phyloP scores from a whole-genome alignment of 1,140 invertebrate species.

The Platyscapa corneri region DNA sequence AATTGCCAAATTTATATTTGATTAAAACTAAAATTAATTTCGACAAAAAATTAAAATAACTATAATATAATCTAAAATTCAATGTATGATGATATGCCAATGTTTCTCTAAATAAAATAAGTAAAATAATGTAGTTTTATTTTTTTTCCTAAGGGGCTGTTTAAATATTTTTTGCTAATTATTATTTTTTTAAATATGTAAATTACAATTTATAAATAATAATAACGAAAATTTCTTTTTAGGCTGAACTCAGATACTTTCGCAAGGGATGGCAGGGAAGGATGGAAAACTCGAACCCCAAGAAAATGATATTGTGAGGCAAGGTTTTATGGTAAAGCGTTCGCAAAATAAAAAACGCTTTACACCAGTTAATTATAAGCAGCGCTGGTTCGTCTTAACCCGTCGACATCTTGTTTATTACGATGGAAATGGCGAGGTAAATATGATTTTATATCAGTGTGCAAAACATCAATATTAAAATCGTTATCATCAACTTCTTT shows the following conservation, averaged over 20 bases:
- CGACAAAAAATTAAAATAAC: no score
- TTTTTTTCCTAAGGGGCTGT: no score
- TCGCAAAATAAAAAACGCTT: constrained; percentile 92
- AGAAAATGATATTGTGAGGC: constrained; percentile 65
- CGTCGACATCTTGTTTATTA: constrained; percentile 85
- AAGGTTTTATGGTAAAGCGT: constrained; percentile 88
- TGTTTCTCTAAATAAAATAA: no score
- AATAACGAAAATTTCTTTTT: constrained; percentile 10
- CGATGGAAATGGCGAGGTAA: constrained; percentile 83
- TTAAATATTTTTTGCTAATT: neutral
- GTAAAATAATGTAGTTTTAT: no score
- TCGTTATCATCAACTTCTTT: constrained; percentile 35
- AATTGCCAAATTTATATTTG: no score
- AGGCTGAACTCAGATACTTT: constrained; percentile 47
- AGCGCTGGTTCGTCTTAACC: constrained; percentile 88
- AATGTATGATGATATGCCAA: no score
- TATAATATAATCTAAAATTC: no score
- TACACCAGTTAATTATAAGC: constrained; percentile 88
- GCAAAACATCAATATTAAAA: constrained; percentile 26
- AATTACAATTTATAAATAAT: neutral
- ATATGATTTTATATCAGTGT: neutral
- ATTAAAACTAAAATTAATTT: no score
- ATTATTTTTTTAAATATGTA: neutral
- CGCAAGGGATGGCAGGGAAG: constrained; percentile 66
- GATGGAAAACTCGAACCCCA: constrained; percentile 68